phyloP scores from a whole-genome alignment of 2,888 invertebrate species.

The Cremastinae sp. region DNA sequence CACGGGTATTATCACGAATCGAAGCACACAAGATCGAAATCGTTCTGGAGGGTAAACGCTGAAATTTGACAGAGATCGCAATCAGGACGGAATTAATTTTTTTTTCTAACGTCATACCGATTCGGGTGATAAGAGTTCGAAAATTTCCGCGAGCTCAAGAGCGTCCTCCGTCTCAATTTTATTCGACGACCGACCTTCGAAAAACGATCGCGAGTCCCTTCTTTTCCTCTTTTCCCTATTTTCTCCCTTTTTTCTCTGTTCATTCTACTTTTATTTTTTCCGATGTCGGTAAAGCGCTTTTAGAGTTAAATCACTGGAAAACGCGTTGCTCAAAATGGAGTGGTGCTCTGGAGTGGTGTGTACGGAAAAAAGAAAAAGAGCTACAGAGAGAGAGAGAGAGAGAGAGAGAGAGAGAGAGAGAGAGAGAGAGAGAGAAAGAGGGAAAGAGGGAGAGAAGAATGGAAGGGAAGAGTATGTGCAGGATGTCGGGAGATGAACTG shows the following conservation, averaged over 20 bases:
- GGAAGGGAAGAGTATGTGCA: conserved; percentile 4
- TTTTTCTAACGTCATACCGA: too few relatives aligned
- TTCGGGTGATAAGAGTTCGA: too few relatives aligned
- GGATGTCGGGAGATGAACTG: conserved; percentile 15
- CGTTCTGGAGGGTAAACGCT: too few relatives aligned
- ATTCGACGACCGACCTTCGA: too few relatives aligned
- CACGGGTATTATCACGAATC: too few relatives aligned
- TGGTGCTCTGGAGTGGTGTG: background rate
- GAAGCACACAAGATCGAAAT: too few relatives aligned
- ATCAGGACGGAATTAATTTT: too few relatives aligned
- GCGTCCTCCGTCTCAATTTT: too few relatives aligned
- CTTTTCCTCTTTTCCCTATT: background rate
- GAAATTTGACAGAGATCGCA: too few relatives aligned
- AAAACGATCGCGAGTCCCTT: too few relatives aligned
- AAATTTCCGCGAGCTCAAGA: too few relatives aligned
- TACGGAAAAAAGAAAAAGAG: background rate
- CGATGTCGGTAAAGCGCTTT: conserved; percentile 17
- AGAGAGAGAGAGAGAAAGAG: too few relatives aligned
- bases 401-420: conserved; percentile 13
- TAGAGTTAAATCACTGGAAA: conserved; percentile 25
- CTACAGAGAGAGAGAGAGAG: background rate
- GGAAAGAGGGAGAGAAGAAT: conserved; percentile 19
- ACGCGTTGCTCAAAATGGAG: conserved; percentile 21
- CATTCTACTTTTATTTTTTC: conserved; percentile 1
- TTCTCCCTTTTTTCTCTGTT: background rate